phyloP scores from a whole-genome alignment of 2,797 vertebrate species.

The Babyrousa celebensis region DNA sequence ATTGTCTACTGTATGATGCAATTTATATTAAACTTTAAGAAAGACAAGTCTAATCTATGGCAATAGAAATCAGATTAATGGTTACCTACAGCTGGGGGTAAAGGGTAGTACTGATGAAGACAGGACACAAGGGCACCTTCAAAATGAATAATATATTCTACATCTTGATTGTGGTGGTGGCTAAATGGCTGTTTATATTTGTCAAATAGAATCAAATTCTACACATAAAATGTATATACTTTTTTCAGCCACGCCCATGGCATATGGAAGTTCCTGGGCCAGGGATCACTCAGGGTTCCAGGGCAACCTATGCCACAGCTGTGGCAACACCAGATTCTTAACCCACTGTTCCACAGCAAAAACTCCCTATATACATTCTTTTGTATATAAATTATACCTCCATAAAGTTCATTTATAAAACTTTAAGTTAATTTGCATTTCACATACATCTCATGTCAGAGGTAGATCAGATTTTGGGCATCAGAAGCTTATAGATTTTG shows the following conservation, averaged over 20 bases:
- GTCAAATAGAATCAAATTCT: neutral
- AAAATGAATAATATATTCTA: neutral
- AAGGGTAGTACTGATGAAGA: neutral
- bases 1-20: neutral
- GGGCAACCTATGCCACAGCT: no score
- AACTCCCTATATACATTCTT: neutral
- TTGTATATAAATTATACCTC: neutral
- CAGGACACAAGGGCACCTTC: neutral
- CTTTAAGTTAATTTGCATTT: neutral
- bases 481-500: conserved; percentile 12
- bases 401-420: neutral
- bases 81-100: neutral
- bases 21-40: neutral
- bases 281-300: no score
- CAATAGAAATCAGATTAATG: neutral
- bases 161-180: neutral
- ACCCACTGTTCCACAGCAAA: no score
- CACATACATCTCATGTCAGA: no score
- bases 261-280: no score
- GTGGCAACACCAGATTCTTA: no score
- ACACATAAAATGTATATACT: neutral
- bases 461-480: neutral
- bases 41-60: neutral
- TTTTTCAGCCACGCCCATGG: no score
- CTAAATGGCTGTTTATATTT: neutral